phyloP scores from a whole-genome alignment of 2,113 vertebrate genomes.

The Cephalopterus ornatus region DNA sequence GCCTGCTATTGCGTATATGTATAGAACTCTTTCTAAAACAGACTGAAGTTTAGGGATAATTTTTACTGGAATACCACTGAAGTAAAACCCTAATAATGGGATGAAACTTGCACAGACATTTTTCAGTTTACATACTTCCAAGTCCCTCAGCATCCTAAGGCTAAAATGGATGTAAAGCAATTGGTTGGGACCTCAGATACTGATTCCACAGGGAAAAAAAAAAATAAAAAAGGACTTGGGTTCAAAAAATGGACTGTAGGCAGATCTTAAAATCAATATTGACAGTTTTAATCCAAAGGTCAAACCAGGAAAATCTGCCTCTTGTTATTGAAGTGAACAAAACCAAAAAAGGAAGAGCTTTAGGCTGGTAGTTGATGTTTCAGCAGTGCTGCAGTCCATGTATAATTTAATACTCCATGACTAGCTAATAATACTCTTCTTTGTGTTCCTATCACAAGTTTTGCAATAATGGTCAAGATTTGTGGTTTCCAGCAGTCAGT shows the following conservation, averaged over 20 bases:
- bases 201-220: neutral
- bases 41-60: neutral
- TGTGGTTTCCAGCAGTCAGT: neutral
- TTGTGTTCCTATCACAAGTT: conserved; percentile 1
- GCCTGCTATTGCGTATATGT: neutral
- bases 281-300: conserved; percentile 6
- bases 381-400: neutral
- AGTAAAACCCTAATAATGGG: neutral
- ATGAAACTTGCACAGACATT: neutral
- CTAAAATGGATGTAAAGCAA: neutral
- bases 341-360: conserved; percentile 8
- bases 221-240: neutral
- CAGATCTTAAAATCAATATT: conserved; percentile 2
- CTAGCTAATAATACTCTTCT: conserved; percentile 1
- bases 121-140: neutral
- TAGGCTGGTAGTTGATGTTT: neutral
- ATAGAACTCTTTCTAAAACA: neutral
- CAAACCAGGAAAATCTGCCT: neutral
- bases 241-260: neutral
- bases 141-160: neutral
- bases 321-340: neutral
- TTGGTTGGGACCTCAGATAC: neutral
- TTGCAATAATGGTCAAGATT: conserved; percentile 7
- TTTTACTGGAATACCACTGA: neutral
- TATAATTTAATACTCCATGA: conserved; percentile 31